phyloP scores from a whole-genome alignment of 1,140 invertebrate genomes.

The Drosophila guanche region DNA sequence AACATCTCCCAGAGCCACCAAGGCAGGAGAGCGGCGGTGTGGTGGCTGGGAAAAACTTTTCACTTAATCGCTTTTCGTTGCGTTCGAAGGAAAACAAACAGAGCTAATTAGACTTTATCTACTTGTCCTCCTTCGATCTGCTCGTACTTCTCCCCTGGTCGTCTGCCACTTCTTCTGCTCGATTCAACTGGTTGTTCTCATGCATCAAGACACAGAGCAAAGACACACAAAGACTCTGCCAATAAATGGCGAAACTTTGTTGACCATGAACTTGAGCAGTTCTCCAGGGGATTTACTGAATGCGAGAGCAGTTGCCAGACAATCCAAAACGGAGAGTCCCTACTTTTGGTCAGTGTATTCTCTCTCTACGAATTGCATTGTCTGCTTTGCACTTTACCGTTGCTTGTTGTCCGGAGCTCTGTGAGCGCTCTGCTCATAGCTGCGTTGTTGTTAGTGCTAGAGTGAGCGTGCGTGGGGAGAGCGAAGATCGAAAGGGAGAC shows the following conservation, averaged over 20 bases:
- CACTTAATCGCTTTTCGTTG: constrained; percentile 79
- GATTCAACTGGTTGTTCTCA: constrained; percentile 1
- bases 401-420: too few species aligned
- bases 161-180: neutral
- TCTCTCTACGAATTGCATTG: too few species aligned
- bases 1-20: constrained; percentile 21
- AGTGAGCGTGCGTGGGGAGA: too few species aligned
- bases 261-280: too few species aligned
- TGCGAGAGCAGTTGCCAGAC: too few species aligned
- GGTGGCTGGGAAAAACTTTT: constrained; percentile 53
- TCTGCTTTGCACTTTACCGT: too few species aligned
- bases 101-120: constrained; percentile 79
- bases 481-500: too few species aligned
- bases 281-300: too few species aligned
- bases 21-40: neutral
- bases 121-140: constrained; percentile 10
- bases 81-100: constrained; percentile 76
- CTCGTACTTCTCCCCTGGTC: constrained; percentile 23
- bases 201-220: neutral
- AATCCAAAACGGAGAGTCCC: too few species aligned
- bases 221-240: neutral
- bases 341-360: too few species aligned
- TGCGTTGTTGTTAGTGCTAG: too few species aligned
- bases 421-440: too few species aligned
- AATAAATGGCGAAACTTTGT: neutral